A percentile compares a stretch with the other conserved stretches of the same genome.
phyloP scores from a whole-genome alignment of 35 echinoderm and acorn worm species.

The Anneissia japonica region DNA sequence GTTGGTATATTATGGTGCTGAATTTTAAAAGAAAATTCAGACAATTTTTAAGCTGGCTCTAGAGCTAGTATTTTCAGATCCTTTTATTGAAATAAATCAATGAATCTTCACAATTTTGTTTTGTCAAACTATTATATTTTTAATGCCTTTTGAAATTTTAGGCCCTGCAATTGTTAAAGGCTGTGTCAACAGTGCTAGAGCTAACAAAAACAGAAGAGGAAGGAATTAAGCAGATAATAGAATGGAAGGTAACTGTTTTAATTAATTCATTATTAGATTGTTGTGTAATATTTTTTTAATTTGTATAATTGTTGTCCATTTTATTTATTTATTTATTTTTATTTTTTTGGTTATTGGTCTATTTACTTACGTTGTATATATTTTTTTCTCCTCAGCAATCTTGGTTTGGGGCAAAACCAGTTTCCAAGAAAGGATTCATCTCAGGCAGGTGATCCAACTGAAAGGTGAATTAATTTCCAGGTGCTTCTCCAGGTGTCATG shows the following conservation, averaged over 20 bases:
- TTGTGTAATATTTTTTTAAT: background rate
- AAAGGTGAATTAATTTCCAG: too few relatives aligned
- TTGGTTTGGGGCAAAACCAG: conserved; percentile 51
- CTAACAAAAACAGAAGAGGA: conserved; percentile 79
- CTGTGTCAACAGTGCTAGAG: conserved; percentile 76
- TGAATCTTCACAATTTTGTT: background rate
- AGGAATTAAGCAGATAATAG: conserved; percentile 60
- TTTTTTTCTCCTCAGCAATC: conserved; percentile 36
- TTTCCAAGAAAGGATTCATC: background rate
- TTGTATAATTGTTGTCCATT: background rate
- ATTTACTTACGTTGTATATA: background rate
- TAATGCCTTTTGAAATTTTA: conserved; percentile 26
- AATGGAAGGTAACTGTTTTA: conserved; percentile 87
- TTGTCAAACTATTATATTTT: background rate
- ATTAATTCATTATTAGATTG: too few relatives aligned
- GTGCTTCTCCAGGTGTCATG: too few relatives aligned
- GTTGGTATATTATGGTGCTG: background rate
- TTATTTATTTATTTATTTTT: background rate
- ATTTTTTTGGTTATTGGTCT: background rate
- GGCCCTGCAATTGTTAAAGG: conserved; percentile 86
- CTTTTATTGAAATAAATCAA: background rate
- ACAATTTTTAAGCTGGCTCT: background rate
- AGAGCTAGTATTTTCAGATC: background rate
- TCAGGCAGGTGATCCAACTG: background rate
- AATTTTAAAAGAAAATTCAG: background rate